A percentile compares a stretch with the other conserved stretches of the same genome.
These are phyloP conservation scores for Limonius californicus DNA, from an alignment of 1,140 invertebrate genomes.

Conservation along the genomic window DNA sequence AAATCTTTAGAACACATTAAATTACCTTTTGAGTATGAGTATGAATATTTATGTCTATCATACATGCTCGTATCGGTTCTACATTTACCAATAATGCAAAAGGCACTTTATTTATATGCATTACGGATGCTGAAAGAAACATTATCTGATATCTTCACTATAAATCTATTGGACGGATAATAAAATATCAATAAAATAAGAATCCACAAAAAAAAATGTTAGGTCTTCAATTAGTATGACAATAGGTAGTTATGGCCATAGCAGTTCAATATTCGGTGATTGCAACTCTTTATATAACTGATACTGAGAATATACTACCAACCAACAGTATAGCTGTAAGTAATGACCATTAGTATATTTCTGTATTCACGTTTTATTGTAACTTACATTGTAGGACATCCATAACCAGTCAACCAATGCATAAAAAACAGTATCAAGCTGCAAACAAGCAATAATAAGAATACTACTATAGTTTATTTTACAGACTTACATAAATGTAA, in stretches of 20 bases:
- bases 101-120: no score
- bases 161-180: no score
- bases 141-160: no score
- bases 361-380: not conserved
- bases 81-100: no score
- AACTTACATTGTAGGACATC: constrained; percentile 80
- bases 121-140: no score
- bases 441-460: constrained; percentile 41
- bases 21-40: no score
- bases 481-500: constrained; percentile 79
- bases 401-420: constrained; percentile 72
- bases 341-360: constrained; percentile 23
- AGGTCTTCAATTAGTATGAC: no score
- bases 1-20: no score
- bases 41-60: no score
- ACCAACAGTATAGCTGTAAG: constrained; percentile 79
- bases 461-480: constrained; percentile 9
- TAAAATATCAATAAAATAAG: no score
- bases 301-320: constrained; percentile 80
- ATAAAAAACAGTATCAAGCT: constrained; percentile 75
- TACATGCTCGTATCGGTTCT: no score
- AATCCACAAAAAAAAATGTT: no score
- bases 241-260: constrained; percentile 61
- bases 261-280: constrained; percentile 81
- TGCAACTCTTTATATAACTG: constrained; percentile 74